phyloP scores from a whole-genome alignment of 2,797 vertebrate species.

The Arctocebus calabarensis region DNA sequence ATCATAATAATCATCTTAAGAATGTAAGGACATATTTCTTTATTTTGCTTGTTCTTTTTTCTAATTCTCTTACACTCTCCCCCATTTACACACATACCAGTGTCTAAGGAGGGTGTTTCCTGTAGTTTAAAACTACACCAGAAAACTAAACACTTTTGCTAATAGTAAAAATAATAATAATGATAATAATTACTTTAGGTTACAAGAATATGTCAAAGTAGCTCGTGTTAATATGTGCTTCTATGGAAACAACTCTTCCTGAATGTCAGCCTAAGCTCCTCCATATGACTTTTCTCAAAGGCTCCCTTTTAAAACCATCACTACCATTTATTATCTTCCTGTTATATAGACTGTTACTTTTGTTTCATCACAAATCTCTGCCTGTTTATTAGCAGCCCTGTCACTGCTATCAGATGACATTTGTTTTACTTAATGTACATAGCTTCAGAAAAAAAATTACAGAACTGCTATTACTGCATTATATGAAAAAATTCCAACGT shows the following conservation, averaged over 20 bases:
- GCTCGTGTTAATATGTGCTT: constrained; percentile 14
- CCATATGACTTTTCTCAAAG: constrained; percentile 72
- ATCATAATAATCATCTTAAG: neutral
- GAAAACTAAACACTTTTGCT: constrained; percentile 50
- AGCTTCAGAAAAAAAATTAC: constrained; percentile 88
- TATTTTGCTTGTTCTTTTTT: neutral
- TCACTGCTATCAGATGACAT: constrained; percentile 86
- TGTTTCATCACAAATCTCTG: constrained; percentile 86
- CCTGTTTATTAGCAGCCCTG: constrained; percentile 81
- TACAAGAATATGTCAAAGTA: constrained; percentile 6
- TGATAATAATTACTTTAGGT: neutral
- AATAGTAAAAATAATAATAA: neutral
- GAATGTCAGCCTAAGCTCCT: constrained; percentile 65
- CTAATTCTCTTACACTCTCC: neutral
- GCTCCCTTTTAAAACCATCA: constrained; percentile 80
- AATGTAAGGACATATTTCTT: neutral
- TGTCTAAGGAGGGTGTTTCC: neutral
- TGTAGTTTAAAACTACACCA: constrained; percentile 23
- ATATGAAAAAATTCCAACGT: constrained; percentile 87
- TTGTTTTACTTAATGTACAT: constrained; percentile 88
- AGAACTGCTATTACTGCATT: constrained; percentile 84
- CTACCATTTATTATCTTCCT: constrained; percentile 76
- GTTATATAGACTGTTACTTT: constrained; percentile 85
- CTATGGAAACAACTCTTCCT: constrained; percentile 59
- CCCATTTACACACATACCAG: neutral